Base-by-base conservation (phyloP, 2,888 invertebrate species). In the Apodemia duryi region DNA sequence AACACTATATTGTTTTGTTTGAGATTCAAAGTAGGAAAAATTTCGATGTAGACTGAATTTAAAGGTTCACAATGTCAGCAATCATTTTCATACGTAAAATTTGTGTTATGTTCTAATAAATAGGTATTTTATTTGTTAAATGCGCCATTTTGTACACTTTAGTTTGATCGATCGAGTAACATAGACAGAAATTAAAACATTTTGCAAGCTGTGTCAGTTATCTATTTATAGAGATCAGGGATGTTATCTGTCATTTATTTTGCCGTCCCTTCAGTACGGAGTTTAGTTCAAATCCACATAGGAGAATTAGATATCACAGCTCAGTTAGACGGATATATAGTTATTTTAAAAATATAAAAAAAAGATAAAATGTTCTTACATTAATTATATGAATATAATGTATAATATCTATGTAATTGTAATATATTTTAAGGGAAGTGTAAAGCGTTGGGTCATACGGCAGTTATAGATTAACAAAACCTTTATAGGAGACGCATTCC, bases 321-420 rank as follows among this genome's bases (percentile, higher is more conserved):
- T 57, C 57, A 57, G 51, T 65, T 65, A 65, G 64, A 61, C 64
- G 64, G 61, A 61, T 61, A 65, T 61, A 62, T 61, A 62, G 64
- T 61, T 64, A 64, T 61, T 65, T 57, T 32, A 57, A 57, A 57
- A 57, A 57, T 49, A 29, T 29, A 57, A 57, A 57, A 57, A 54
- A 54, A 57, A 57, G 29, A 57, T 54, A 54, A 83, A 78, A 78
- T 77, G 78, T 75, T 76, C 81, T 83, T 82, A 80, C 65, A 66
- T 65, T 65, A 64, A 67, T 64, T 65, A 69, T 70, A 68, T 67
- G 70, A 81, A 76, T 75, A 75, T 74, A 79, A 78, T 80, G 79
- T 83, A 82, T 82, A 81, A 79, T 80, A 75, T 78, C 77, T 77
- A 78, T 81, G 81, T 80, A 80, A 82, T 82, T 81, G 78, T 82